phyloP scores from a whole-genome alignment of 2,888 invertebrate species.

The Caenorhabditis uteleia region DNA sequence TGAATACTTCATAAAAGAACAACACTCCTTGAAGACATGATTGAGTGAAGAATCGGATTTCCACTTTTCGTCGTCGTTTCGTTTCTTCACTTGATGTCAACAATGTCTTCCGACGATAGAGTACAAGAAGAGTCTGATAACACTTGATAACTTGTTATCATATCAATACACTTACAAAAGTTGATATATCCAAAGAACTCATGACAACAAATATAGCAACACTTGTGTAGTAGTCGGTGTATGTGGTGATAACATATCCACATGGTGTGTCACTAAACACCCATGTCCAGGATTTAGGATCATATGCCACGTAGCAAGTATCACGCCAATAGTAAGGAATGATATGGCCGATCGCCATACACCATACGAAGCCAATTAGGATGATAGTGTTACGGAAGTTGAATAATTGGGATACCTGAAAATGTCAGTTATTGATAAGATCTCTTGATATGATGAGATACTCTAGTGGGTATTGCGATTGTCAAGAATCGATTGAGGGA shows the following conservation, averaged over 20 bases:
- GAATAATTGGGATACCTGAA: slow-evolving; percentile 12
- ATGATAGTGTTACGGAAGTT: slow-evolving; percentile 24
- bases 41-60: slow-evolving; percentile 37
- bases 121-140: slow-evolving; percentile 22
- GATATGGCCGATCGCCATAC: slow-evolving; percentile 35
- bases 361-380: slow-evolving; percentile 40
- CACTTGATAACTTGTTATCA: too few species aligned
- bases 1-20: slow-evolving; percentile 41
- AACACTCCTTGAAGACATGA: slow-evolving; percentile 33
- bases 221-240: slow-evolving; percentile 43
- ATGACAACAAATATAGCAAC: slow-evolving; percentile 36
- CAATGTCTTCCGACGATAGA: slow-evolving; percentile 12
- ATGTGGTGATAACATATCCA: slow-evolving; percentile 36
- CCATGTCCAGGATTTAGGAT: slow-evolving; percentile 37
- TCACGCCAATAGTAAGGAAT: slow-evolving; percentile 47
- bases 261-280: slow-evolving; percentile 32
- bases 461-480: slow-evolving; percentile 41
- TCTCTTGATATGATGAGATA: neutral
- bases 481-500: slow-evolving; percentile 47
- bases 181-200: slow-evolving; percentile 32
- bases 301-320: slow-evolving; percentile 37
- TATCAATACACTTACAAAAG: slow-evolving; percentile 24
- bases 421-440: neutral
- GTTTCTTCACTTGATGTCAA: slow-evolving; percentile 6
- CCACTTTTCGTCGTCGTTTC: slow-evolving; percentile 15